phyloP scores from a whole-genome alignment of 2,888 invertebrate genomes.

The Camponotus fellah region DNA sequence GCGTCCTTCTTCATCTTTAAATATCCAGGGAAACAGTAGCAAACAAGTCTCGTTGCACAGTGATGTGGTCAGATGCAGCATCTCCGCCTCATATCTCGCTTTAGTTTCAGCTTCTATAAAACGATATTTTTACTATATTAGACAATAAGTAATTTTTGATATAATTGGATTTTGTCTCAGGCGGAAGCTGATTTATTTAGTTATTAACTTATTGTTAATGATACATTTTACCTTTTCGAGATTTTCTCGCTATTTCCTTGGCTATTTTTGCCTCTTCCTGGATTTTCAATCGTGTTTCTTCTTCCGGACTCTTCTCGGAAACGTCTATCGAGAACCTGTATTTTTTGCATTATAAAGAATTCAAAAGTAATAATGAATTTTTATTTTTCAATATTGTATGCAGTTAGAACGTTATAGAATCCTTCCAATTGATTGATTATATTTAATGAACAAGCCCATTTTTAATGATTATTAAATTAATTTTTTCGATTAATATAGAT shows the following conservation, averaged over 20 bases:
- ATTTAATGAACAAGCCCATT: neutral
- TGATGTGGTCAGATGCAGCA: constrained; percentile 78
- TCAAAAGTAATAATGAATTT: neutral
- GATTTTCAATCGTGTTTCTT: constrained; percentile 81
- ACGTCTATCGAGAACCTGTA: constrained; percentile 82
- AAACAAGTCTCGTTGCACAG: constrained; percentile 81
- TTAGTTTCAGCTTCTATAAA: constrained; percentile 79
- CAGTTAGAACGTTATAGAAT: neutral
- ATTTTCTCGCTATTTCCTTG: constrained; percentile 80
- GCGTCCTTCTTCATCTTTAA: constrained; percentile 84
- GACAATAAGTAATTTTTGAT: neutral
- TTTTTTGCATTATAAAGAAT: neutral
- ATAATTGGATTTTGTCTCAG: neutral
- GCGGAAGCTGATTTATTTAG: neutral
- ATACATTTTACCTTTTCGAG: constrained; percentile 78
- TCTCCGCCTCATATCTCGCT: constrained; percentile 82
- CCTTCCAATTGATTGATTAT: neutral
- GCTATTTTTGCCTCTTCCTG: constrained; percentile 79
- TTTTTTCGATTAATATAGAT: constrained; percentile 6
- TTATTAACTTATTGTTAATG: neutral
- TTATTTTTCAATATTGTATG: neutral
- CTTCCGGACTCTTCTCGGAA: constrained; percentile 86
- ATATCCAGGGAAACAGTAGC: constrained; percentile 83
- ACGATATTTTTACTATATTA: constrained; percentile 7
- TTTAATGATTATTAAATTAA: neutral